Percentiles rank a stretch among this genome's conserved stretches.
Conservation (phyloP, 2,113 vertebrate genomes). For the Arizona elegans region DNA sequence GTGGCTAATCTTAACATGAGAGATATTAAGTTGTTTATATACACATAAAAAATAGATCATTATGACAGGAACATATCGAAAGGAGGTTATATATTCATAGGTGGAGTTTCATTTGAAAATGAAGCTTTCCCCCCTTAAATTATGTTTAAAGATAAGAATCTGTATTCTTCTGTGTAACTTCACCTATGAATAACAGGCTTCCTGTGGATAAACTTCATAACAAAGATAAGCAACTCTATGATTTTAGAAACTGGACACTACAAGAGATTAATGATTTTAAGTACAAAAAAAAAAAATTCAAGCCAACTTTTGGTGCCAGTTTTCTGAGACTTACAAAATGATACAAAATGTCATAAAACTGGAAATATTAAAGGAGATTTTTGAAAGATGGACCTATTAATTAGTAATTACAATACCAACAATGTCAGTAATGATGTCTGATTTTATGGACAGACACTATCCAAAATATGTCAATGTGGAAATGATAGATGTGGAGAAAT, state of each 20-base stretch:
- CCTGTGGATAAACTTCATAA: background rate
- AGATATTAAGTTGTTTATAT: background rate
- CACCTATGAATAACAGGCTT: background rate
- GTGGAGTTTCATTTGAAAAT: background rate
- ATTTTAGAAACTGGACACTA: background rate
- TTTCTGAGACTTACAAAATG: background rate
- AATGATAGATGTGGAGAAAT: background rate
- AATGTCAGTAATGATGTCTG: background rate
- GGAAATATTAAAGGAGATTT: background rate
- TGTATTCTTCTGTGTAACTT: background rate
- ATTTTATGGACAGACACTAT: background rate
- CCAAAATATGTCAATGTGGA: background rate
- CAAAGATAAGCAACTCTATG: background rate
- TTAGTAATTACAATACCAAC: background rate
- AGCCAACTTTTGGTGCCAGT: background rate
- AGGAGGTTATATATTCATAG: background rate
- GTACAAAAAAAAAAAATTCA: background rate
- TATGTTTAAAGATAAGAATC: background rate
- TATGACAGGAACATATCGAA: background rate
- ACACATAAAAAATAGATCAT: background rate
- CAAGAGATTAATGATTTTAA: background rate
- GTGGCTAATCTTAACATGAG: background rate
- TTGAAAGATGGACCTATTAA: background rate
- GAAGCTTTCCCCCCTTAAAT: background rate
- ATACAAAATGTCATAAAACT: background rate